phyloP scores from a whole-genome alignment of 2,797 vertebrate genomes.

The Rallus crepitans region DNA sequence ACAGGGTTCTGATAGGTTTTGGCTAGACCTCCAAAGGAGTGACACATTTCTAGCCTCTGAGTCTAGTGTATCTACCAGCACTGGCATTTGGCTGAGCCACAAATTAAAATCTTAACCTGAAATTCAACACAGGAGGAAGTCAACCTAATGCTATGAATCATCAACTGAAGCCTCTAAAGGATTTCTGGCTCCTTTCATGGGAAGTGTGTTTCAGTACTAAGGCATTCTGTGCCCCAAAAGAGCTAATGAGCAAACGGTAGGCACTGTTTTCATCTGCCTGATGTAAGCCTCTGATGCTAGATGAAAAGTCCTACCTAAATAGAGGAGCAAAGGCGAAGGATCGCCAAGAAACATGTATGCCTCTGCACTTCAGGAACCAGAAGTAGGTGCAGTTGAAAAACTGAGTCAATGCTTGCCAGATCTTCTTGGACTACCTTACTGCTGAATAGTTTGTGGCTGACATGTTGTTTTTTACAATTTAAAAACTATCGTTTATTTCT shows the following conservation, averaged over 20 bases:
- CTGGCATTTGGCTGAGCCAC: not conserved
- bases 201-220: not conserved
- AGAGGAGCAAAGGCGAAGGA: not conserved
- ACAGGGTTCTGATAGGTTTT: not conserved
- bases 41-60: not conserved
- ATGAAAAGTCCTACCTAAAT: not conserved
- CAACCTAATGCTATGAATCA: not conserved
- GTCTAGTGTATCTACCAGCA: not conserved
- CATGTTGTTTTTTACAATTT: not conserved
- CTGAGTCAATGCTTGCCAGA: not conserved
- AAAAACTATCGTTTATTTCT: not conserved
- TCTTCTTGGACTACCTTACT: not conserved
- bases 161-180: not conserved
- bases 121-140: not conserved
- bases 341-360: not conserved
- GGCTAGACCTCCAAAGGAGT: not conserved
- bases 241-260: not conserved
- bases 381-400: not conserved
- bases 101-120: constrained; percentile 6
- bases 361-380: not conserved
- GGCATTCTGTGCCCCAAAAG: not conserved
- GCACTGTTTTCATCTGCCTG: not conserved
- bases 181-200: not conserved
- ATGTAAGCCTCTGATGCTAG: not conserved
- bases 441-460: not conserved